These are phyloP conservation scores for Rhyacichthys aspro DNA, from an alignment of 2,797 vertebrate species.

Conservation along the genomic window DNA sequence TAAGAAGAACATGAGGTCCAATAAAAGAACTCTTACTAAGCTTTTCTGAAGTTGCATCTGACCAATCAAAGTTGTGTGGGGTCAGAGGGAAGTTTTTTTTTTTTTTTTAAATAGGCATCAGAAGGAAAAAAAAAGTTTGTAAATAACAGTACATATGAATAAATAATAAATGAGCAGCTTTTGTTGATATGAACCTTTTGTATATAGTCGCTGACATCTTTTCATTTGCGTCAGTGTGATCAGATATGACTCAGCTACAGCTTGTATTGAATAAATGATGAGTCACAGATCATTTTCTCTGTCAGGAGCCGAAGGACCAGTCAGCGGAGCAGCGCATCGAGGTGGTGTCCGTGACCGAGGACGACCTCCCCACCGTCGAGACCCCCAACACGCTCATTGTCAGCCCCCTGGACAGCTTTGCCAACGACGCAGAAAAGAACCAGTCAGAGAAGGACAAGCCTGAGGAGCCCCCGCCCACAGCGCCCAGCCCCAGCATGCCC, in stretches of 20 bases:
- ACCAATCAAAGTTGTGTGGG: neutral
- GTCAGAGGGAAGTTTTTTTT: too few species aligned
- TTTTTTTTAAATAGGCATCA: too few species aligned
- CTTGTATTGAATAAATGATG: neutral
- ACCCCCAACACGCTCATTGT: constrained; percentile 70
- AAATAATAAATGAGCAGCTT: too few species aligned
- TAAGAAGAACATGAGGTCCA: neutral
- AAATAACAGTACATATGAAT: too few species aligned
- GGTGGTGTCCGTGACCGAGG: constrained; percentile 84
- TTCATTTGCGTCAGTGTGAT: neutral
- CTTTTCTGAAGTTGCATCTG: neutral
- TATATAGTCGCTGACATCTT: too few species aligned
- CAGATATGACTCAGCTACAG: neutral
- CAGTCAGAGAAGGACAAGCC: constrained; percentile 34
- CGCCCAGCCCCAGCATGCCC: constrained; percentile 65
- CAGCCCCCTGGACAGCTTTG: constrained; percentile 62
- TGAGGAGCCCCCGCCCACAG: constrained; percentile 29
- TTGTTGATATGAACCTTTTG: too few species aligned
- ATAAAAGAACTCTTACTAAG: too few species aligned
- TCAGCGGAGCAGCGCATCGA: constrained; percentile 75
- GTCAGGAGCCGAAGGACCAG: constrained; percentile 40
- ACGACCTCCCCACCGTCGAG: constrained; percentile 81
- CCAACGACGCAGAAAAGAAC: constrained; percentile 25
- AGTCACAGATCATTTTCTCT: neutral
- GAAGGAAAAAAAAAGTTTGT: too few species aligned